Evolutionary conservation across 2,113 vertebrate species (phyloP), one percentile per base, ranked within the genome.

Genomic region (Ivindomyrus marchei): DNA sequence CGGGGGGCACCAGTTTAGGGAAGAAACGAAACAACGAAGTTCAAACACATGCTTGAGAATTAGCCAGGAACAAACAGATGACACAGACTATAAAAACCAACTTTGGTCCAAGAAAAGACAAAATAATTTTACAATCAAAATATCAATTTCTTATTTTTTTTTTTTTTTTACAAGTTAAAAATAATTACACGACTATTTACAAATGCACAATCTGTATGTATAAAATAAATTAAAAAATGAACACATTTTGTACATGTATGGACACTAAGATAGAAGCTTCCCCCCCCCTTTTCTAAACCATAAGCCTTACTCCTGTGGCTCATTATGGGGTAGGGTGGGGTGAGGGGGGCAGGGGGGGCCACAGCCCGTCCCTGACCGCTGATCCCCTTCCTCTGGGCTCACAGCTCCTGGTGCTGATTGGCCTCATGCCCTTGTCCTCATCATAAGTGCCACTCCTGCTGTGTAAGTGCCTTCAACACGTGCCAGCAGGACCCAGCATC

Each of bases 141-240:
- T 97, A 97, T 97, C 96, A 96, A 97, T 97, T 93, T 91, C 91
- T 94, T 91, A 21, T 88, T 58, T 39, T 39, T 39, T 36, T 88
- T 92, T 53, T 53, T 52, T 97, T 96, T 98, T 95, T 97, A 98
- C 97, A 98, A 92, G 95, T 96, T 96, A 95, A 96, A 97, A 98
- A 97, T 99, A 98, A 98, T 98, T 98, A 99, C 97, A 99, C 96
- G 95, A 92, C 93, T 98, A 98, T 99, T 96, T 99, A 99, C 98
- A 99, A 97, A 97, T 98, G 95, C 97, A 98, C 97, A 98, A 94
- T 93, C 92, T 94, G 94, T 98, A 98, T 97, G 96, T 99, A 99
- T 97, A 99, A 99, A 99, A 99, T 99, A 99, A 99, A 97, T 99
- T 21, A 99, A 99, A 97, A 97, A 97, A 87, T 87, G 19, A 96